These are phyloP conservation scores for Ptilonorhynchus violaceus DNA, from an alignment of 2,113 vertebrate genomes.

Conservation along the genomic window DNA sequence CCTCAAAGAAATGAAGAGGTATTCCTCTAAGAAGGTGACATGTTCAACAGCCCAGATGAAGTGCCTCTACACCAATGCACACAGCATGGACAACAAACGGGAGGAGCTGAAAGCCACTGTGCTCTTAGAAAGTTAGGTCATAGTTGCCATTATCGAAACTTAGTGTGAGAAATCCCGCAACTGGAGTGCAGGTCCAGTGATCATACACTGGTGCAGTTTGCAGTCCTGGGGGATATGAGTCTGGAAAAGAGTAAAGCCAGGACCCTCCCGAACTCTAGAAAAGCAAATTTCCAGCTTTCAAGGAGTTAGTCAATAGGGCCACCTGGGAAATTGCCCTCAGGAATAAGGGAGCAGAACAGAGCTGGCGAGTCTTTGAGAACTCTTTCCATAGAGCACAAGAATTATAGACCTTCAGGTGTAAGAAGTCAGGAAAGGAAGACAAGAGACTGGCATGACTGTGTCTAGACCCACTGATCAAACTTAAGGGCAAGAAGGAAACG, in stretches of 20 bases:
- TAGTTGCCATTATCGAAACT: background rate
- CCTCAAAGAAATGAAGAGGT: background rate
- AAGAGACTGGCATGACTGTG: background rate
- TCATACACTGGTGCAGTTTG: background rate
- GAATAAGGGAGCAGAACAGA: background rate
- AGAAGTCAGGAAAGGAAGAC: background rate
- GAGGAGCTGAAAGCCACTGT: background rate
- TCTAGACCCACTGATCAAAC: background rate
- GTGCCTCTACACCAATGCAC: background rate
- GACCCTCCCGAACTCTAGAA: too few species aligned
- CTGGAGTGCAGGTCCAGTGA: background rate
- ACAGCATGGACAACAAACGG: background rate
- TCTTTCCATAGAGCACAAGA: background rate
- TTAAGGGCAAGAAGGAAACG: background rate
- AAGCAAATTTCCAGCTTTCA: background rate
- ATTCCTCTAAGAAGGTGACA: background rate
- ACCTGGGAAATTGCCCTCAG: background rate
- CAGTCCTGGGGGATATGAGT: background rate
- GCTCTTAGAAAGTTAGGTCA: background rate
- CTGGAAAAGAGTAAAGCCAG: background rate
- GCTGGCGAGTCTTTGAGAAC: background rate
- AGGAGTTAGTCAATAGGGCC: background rate
- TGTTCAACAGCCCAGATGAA: rapidly evolving
- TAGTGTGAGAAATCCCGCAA: rapidly evolving
- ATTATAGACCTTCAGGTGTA: background rate